phyloP scores from a whole-genome alignment of 2,888 invertebrate species.

The Amphipoea oculea region DNA sequence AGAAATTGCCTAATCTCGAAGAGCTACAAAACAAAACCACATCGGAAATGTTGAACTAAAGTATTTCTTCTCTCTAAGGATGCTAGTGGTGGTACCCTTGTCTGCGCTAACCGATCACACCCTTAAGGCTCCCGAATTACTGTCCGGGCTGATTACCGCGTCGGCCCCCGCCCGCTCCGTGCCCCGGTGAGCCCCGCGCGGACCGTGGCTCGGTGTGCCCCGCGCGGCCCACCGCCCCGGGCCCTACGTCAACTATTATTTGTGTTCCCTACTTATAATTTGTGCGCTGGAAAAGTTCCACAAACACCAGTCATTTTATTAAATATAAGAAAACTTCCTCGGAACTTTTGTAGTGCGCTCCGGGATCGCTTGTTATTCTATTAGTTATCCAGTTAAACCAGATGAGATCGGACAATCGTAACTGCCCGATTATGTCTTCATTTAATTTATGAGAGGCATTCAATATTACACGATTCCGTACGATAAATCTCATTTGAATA shows the following conservation, averaged over 20 bases:
- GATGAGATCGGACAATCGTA: constrained; percentile 75
- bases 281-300: constrained; percentile 87
- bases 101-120: constrained; percentile 90
- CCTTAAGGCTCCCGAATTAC: constrained; percentile 90
- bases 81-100: constrained; percentile 88
- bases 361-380: constrained; percentile 83
- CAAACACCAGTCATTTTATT: constrained; percentile 87
- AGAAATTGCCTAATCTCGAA: constrained; percentile 89
- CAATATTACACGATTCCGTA: constrained; percentile 69
- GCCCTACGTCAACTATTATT: constrained; percentile 89
- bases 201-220: constrained; percentile 52
- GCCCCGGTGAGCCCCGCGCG: constrained; percentile 59
- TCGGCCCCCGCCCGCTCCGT: constrained; percentile 71
- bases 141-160: constrained; percentile 88
- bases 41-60: constrained; percentile 89
- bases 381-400: constrained; percentile 72
- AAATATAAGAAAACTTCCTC: constrained; percentile 86
- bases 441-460: constrained; percentile 72
- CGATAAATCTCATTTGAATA: constrained; percentile 80
- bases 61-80: constrained; percentile 90
- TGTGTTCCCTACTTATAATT: constrained; percentile 89
- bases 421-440: constrained; percentile 72
- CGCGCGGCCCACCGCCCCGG: constrained; percentile 74
- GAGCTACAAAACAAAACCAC: constrained; percentile 90
- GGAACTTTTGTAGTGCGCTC: constrained; percentile 82